Conservation (phyloP, 2,888 invertebrate genomes). For the Lymantria dispar region DNA sequence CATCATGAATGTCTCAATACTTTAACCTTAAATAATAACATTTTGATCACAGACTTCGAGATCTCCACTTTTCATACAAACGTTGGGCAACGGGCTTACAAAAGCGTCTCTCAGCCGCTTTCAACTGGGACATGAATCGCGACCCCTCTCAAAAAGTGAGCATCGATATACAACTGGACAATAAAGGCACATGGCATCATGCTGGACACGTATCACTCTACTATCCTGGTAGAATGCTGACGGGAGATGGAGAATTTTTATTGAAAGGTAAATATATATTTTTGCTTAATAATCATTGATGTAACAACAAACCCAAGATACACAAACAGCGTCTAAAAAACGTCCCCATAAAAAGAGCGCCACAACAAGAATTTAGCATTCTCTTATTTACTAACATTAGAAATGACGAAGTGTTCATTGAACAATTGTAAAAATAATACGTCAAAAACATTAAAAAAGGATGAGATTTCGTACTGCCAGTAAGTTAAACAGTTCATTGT, state of each 20-base stretch:
- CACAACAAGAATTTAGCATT: too few relatives aligned
- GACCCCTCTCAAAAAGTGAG: conserved; percentile 89
- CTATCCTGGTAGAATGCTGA: conserved; percentile 89
- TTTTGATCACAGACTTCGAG: conserved; percentile 82
- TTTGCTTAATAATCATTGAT: too few relatives aligned
- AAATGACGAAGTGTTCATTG: too few relatives aligned
- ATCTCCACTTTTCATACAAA: conserved; percentile 86
- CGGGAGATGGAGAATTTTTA: conserved; percentile 85
- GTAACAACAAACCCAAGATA: too few relatives aligned
- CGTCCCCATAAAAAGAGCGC: too few relatives aligned
- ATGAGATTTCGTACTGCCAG: too few relatives aligned
- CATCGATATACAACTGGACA: conserved; percentile 83
- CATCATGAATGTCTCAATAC: too few relatives aligned
- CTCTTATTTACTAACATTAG: too few relatives aligned
- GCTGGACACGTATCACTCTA: conserved; percentile 85
- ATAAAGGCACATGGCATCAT: conserved; percentile 83
- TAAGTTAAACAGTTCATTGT: too few relatives aligned
- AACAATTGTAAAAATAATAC: too few relatives aligned
- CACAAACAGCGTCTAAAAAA: too few relatives aligned
- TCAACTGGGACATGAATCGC: conserved; percentile 94
- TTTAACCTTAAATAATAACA: not conserved
- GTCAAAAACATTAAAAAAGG: too few relatives aligned
- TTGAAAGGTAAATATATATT: conserved; percentile 72
- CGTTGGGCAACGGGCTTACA: conserved; percentile 82
- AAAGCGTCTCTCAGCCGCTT: conserved; percentile 86